phyloP scores from a whole-genome alignment of 2,113 vertebrate species.

The Halichoeres trimaculatus region DNA sequence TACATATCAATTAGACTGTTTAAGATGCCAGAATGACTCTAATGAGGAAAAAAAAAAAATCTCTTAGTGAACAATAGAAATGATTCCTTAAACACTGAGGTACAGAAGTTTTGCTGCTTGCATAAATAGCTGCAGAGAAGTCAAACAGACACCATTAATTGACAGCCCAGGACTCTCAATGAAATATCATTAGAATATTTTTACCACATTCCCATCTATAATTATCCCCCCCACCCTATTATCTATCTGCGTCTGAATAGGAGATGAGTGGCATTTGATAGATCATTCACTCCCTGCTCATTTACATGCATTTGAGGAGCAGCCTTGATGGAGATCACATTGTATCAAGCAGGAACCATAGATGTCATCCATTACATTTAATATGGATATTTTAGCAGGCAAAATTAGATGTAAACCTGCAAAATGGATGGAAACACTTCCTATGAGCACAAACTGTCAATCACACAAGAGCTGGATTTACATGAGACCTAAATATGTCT shows the following conservation, averaged over 20 bases:
- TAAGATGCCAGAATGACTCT: conserved; percentile 59
- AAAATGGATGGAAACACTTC: conserved; percentile 26
- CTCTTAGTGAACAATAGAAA: conserved; percentile 52
- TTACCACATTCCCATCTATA: conserved; percentile 64
- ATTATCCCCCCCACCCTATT: conserved; percentile 68
- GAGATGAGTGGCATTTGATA: conserved; percentile 76
- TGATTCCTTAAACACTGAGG: conserved; percentile 49
- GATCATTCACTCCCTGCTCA: conserved; percentile 72
- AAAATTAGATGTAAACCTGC: conserved; percentile 22
- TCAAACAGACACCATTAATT: conserved; percentile 71
- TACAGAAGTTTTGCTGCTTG: conserved; percentile 44
- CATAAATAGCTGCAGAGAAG: conserved; percentile 68
- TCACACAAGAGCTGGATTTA: conserved; percentile 22
- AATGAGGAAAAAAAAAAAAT: conserved; percentile 50
- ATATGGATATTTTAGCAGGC: conserved; percentile 38
- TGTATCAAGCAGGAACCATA: conserved; percentile 45
- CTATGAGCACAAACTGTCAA: conserved; percentile 28
- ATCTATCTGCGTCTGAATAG: conserved; percentile 71
- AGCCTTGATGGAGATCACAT: conserved; percentile 58
- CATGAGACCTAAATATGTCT: conserved; percentile 18
- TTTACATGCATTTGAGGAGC: conserved; percentile 69
- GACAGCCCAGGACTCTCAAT: conserved; percentile 64
- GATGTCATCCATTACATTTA: conserved; percentile 40
- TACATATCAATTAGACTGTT: conserved; percentile 71
- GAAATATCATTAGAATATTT: conserved; percentile 76